Percentiles rank a stretch among this genome's conserved stretches.
phyloP scores from a whole-genome alignment of 2,797 vertebrate genomes.

The Eulemur rubriventer region DNA sequence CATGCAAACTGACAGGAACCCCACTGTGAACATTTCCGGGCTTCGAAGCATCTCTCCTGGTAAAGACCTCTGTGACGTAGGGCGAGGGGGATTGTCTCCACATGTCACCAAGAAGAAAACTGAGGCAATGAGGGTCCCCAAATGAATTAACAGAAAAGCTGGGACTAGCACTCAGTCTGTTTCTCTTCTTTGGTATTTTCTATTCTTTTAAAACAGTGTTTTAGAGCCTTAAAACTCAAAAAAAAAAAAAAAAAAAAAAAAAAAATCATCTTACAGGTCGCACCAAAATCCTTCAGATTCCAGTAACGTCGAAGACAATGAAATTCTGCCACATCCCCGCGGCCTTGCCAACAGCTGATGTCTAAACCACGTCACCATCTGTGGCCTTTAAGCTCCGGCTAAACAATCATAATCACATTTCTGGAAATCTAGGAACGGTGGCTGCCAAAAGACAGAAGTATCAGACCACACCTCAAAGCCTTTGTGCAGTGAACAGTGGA shows the following conservation, averaged over 20 bases:
- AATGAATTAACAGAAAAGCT: not conserved
- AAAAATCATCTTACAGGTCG: accelerated
- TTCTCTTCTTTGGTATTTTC: not conserved
- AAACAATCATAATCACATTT: slow-evolving; percentile 29
- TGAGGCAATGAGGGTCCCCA: accelerated
- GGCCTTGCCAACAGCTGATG: not conserved
- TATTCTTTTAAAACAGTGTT: not conserved
- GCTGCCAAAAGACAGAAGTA: not conserved
- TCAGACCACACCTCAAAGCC: not conserved
- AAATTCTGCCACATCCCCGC: not conserved
- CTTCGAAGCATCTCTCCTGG: not conserved
- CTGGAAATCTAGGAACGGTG: not conserved
- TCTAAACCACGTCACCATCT: not conserved
- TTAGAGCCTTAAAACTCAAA: not conserved
- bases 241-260: accelerated
- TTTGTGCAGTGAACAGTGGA: not conserved
- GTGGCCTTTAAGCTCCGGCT: slow-evolving; percentile 5
- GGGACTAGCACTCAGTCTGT: accelerated
- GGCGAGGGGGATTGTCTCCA: not conserved
- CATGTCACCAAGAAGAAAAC: not conserved
- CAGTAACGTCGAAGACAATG: not conserved
- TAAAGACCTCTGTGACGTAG: not conserved
- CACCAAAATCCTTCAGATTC: not conserved
- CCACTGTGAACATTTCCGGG: not conserved
- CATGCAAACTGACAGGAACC: not conserved